Conservation (phyloP, 2,113 vertebrate genomes). For the Calidris pugnax region DNA sequence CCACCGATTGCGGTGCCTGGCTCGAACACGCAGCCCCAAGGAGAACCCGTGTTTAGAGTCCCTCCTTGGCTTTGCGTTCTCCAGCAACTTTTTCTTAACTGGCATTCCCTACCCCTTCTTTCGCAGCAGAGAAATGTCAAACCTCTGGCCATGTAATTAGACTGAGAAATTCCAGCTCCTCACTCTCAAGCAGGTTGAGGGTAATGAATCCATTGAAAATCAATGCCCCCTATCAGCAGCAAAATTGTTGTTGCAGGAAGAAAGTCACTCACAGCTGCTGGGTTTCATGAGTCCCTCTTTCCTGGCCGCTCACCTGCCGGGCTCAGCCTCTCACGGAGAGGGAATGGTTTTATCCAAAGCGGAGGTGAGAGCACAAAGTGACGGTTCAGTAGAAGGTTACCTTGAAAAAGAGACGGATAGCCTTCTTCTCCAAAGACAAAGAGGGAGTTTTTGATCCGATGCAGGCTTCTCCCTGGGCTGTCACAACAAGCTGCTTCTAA, state of each 20-base stretch:
- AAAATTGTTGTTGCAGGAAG: conserved; percentile 22
- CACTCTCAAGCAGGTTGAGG: background rate
- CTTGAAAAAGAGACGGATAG: background rate
- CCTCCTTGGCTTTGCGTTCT: background rate
- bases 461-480: background rate
- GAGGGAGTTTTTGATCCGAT: background rate
- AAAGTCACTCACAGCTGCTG: background rate
- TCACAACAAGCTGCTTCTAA: conserved; percentile 4
- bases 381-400: background rate
- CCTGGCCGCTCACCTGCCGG: background rate
- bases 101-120: background rate
- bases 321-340: background rate
- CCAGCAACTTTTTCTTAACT: background rate
- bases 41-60: background rate
- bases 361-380: background rate
- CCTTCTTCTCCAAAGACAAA: background rate
- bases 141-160: background rate
- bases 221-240: conserved; percentile 24
- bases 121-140: background rate
- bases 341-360: background rate
- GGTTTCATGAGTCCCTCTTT: background rate
- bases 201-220: conserved; percentile 40
- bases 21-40: background rate
- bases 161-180: background rate
- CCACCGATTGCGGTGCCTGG: background rate